A percentile compares a stretch with the other conserved stretches of the same genome.
Conservation (phyloP, 1,140 invertebrate species). For the Caenorhabditis tropicalis region DNA sequence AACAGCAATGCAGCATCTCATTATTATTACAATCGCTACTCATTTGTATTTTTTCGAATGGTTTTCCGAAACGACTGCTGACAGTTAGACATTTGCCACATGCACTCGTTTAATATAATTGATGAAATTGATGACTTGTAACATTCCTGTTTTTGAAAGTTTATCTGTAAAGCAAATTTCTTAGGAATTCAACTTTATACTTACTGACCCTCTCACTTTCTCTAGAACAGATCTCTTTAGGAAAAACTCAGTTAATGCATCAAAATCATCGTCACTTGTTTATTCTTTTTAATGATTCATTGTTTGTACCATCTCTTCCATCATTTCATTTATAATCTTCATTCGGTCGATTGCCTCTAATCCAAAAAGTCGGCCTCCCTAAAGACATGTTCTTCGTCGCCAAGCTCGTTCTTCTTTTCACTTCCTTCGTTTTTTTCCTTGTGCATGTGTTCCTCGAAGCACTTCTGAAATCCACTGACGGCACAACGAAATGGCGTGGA, state of each 20-base stretch:
- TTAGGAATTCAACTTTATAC: background rate
- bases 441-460: conserved; percentile 40
- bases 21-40: background rate
- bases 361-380: background rate
- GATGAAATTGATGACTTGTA: background rate
- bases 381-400: conserved; percentile 20
- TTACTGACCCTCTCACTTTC: background rate
- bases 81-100: background rate
- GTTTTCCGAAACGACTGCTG: background rate
- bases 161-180: background rate
- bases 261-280: background rate
- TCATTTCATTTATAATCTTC: background rate
- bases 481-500: background rate
- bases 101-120: too few species aligned
- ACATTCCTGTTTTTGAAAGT: background rate
- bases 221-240: background rate
- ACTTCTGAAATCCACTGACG: conserved; percentile 27
- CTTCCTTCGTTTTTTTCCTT: background rate
- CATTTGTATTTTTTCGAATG: background rate
- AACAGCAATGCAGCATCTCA: background rate
- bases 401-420: conserved; percentile 15
- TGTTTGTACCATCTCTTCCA: background rate
- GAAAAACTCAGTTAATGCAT: background rate
- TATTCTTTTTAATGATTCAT: background rate
- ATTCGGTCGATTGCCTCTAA: background rate